These are phyloP conservation scores for Plebejus argus DNA, from an alignment of 2,888 invertebrate genomes.

Conservation along the genomic window DNA sequence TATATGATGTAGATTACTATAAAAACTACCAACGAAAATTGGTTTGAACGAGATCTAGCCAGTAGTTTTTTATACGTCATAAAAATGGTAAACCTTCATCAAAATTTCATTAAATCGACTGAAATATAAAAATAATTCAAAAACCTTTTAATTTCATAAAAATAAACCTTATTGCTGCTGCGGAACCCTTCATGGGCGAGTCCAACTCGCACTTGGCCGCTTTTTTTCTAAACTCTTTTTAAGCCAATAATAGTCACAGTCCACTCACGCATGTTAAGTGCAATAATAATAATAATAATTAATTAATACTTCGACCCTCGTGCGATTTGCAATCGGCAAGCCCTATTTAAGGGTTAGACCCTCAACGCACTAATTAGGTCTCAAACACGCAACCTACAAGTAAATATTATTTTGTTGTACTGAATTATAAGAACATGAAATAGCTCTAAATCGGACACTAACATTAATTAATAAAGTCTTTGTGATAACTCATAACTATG, in stretches of 20 bases:
- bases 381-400: neutral
- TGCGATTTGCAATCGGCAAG: neutral
- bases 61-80: too few species aligned
- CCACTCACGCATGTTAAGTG: neutral
- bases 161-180: too few species aligned
- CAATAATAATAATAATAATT: constrained; percentile 2
- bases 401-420: neutral
- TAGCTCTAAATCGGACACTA: neutral
- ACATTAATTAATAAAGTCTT: neutral
- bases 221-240: too few species aligned
- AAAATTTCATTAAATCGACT: too few species aligned
- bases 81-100: too few species aligned
- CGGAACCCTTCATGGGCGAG: too few species aligned
- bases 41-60: too few species aligned
- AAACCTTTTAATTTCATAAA: too few species aligned
- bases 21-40: too few species aligned
- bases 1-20: too few species aligned
- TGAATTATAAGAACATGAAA: neutral
- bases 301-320: neutral
- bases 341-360: constrained; percentile 16
- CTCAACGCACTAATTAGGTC: constrained; percentile 14
- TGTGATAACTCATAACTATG: neutral
- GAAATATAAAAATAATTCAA: too few species aligned
- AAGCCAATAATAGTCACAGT: neutral
- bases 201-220: too few species aligned